Percentiles rank a stretch among this genome's conserved stretches.
phyloP scores from a whole-genome alignment of 2,888 invertebrate genomes.

The Oithona nana region DNA sequence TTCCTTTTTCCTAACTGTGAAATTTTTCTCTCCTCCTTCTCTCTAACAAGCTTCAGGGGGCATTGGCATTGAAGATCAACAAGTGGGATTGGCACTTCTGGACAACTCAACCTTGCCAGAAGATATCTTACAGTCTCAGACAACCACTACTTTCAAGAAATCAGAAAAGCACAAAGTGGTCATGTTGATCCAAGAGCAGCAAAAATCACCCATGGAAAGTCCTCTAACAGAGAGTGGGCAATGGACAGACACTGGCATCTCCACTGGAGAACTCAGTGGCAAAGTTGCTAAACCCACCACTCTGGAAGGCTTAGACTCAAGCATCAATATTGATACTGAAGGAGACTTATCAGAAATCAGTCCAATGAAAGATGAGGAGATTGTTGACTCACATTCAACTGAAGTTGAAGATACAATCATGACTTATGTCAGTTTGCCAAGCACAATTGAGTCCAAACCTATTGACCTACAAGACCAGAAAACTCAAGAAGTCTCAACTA shows the following conservation, averaged over 20 bases:
- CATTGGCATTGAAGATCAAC: neutral
- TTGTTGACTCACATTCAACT: neutral
- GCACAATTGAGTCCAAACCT: neutral
- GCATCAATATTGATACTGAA: slow-evolving; percentile 3
- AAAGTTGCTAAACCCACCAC: neutral
- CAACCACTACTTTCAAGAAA: neutral
- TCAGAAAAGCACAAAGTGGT: neutral
- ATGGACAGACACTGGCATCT: neutral
- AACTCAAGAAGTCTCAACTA: neutral
- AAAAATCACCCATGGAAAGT: neutral
- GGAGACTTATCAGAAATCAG: neutral
- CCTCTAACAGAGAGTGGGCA: slow-evolving; percentile 1
- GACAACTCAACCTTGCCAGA: neutral
- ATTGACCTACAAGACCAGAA: no score
- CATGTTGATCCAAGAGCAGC: neutral
- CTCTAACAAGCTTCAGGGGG: neutral
- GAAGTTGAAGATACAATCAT: no score
- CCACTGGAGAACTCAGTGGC: neutral
- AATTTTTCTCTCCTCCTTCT: neutral
- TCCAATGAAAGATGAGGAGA: neutral
- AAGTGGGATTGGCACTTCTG: neutral
- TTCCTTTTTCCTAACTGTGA: neutral
- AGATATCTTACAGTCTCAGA: no score
- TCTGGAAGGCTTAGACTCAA: neutral
- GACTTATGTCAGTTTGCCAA: neutral